phyloP scores from a whole-genome alignment of 2,113 vertebrate genomes.

The Planiliza haematocheilus region DNA sequence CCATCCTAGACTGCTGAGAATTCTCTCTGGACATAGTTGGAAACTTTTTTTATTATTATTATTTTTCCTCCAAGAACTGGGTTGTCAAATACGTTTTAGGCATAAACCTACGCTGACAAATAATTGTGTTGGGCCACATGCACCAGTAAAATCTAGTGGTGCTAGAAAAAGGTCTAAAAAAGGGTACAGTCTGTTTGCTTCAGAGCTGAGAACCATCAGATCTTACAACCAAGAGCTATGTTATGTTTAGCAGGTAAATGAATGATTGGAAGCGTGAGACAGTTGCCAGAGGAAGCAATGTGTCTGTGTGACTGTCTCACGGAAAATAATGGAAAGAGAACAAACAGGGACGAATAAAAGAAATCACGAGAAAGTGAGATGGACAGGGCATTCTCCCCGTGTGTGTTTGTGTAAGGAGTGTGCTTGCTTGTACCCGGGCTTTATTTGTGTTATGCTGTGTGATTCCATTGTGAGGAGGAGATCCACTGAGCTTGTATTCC shows the following conservation, averaged over 20 bases:
- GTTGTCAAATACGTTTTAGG: neutral
- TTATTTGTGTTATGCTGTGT: conserved; percentile 75
- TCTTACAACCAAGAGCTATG: conserved; percentile 4
- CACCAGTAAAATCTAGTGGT: too few relatives aligned
- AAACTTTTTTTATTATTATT: too few relatives aligned
- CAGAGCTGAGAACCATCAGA: neutral
- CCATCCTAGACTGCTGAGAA: too few relatives aligned
- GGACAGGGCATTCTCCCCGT: conserved; percentile 42
- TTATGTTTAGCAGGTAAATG: conserved; percentile 13
- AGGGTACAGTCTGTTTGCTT: neutral
- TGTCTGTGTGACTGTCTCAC: conserved; percentile 12
- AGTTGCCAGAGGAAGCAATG: conserved; percentile 4
- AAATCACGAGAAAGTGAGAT: conserved; percentile 53
- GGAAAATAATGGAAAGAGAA: conserved; percentile 35
- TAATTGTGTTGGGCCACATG: neutral
- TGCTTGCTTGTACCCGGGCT: conserved; percentile 66
- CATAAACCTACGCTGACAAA: neutral
- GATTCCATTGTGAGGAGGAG: conserved; percentile 75
- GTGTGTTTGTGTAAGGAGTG: conserved; percentile 59
- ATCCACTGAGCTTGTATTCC: conserved; percentile 68
- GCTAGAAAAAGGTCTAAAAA: neutral
- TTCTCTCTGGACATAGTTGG: too few relatives aligned
- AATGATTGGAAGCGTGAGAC: conserved; percentile 11
- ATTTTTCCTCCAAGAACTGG: too few relatives aligned
- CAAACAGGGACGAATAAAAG: conserved; percentile 50